phyloP scores from a whole-genome alignment of 2,888 invertebrate genomes.

The Baccha elongata region DNA sequence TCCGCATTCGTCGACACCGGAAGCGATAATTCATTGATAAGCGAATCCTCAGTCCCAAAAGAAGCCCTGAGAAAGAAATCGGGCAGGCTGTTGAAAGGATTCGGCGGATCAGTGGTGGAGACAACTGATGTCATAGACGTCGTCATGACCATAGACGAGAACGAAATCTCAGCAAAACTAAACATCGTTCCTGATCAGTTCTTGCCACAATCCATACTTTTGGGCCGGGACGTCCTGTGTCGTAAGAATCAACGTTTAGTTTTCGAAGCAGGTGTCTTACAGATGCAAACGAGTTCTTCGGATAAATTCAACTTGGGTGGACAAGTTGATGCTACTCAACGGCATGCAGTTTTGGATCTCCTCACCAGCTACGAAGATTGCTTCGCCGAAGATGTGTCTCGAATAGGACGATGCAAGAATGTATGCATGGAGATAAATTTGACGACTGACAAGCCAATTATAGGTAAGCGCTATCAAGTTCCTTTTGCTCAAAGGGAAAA shows the following conservation, averaged over 20 bases:
- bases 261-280: conserved; percentile 56
- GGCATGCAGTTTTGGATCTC: not conserved
- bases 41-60: conserved; percentile 29
- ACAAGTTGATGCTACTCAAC: not conserved
- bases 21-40: conserved; percentile 54
- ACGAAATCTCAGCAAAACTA: conserved; percentile 3
- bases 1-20: conserved; percentile 61
- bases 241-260: conserved; percentile 40
- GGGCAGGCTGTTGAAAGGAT: conserved; percentile 48
- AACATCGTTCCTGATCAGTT: conserved; percentile 51
- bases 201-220: conserved; percentile 33
- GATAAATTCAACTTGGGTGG: conserved; percentile 19
- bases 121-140: conserved; percentile 21
- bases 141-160: conserved; percentile 29
- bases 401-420: conserved; percentile 25
- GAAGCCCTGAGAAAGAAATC: not conserved
- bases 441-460: conserved; percentile 16
- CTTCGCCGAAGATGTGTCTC: conserved; percentile 29
- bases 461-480: conserved; percentile 38
- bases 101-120: conserved; percentile 60
- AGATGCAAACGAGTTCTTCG: conserved; percentile 24
- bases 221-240: conserved; percentile 61
- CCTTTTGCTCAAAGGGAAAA: conserved; percentile 29
- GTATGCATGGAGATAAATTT: conserved; percentile 37
- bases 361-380: conserved; percentile 9